Evolutionary conservation across 2,113 vertebrate genomes (phyloP).

Genomic region (Psittacula cyanocephala): DNA sequence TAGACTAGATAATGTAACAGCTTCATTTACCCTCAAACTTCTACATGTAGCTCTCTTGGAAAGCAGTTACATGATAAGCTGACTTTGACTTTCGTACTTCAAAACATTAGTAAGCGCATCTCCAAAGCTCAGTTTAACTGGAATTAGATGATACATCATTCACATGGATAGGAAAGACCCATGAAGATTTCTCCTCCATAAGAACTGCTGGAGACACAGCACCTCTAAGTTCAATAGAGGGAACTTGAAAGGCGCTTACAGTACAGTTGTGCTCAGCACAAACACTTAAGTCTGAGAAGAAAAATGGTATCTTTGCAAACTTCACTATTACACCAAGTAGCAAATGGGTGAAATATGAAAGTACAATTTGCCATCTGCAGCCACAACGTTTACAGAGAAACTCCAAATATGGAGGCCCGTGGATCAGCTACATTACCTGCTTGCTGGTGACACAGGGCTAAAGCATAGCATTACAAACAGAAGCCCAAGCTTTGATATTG

Average conservation of each 20-base stretch:
- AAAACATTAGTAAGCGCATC: neutral
- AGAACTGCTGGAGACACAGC: neutral
- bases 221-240: neutral
- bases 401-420: neutral
- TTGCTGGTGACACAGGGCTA: neutral
- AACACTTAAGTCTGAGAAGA: neutral
- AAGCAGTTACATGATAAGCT: neutral
- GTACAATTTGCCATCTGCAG: neutral
- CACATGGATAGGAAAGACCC: neutral
- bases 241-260: neutral
- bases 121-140: neutral
- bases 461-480: neutral
- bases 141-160: neutral
- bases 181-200: neutral
- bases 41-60: neutral
- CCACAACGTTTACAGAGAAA: neutral
- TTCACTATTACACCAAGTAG: neutral
- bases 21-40: neutral
- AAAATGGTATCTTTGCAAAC: neutral
- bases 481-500: neutral
- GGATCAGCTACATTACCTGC: neutral
- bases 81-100: neutral
- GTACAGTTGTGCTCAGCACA: slow-evolving; percentile 11
- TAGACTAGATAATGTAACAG: neutral
- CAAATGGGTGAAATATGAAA: neutral